phyloP scores from a whole-genome alignment of 2,888 invertebrate species.

The Zootermopsis nevadensis region DNA sequence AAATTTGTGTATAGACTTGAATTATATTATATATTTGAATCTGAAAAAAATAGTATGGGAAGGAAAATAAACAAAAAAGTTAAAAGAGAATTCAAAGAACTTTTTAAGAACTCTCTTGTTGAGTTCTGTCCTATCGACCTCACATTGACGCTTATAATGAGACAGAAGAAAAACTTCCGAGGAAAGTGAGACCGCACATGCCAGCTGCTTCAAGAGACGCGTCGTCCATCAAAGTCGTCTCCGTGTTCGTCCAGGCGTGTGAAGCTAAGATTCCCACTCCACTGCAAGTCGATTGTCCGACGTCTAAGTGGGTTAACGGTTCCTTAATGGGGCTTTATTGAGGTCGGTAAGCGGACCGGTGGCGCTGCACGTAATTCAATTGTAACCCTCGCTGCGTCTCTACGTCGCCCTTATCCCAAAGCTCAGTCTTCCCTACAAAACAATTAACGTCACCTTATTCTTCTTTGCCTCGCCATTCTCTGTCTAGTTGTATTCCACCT shows the following conservation, averaged over 20 bases:
- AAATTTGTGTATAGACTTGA: too few relatives aligned
- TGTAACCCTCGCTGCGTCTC: constrained; percentile 12
- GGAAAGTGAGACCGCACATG: too few relatives aligned
- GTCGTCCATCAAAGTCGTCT: too few relatives aligned
- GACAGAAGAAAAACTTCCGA: too few relatives aligned
- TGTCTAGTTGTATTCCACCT: not conserved
- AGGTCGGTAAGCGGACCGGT: not conserved
- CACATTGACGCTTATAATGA: too few relatives aligned
- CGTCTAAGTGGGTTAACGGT: constrained; percentile 20
- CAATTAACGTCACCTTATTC: constrained; percentile 6
- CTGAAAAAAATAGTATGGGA: too few relatives aligned
- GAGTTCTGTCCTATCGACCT: too few relatives aligned
- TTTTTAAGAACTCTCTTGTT: too few relatives aligned
- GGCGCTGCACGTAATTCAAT: constrained; percentile 32
- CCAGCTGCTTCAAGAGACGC: too few relatives aligned
- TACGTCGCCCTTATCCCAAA: not conserved
- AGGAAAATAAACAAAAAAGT: too few relatives aligned
- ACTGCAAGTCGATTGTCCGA: constrained; percentile 3
- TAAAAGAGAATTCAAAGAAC: too few relatives aligned
- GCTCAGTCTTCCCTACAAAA: constrained; percentile 1
- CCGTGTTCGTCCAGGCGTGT: not conserved
- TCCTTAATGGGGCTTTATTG: constrained; percentile 34
- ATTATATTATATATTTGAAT: too few relatives aligned
- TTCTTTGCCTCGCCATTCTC: not conserved
- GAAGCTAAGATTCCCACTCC: not conserved